Conservation (phyloP, 2,888 invertebrate genomes). For the Morinoia aosen region DNA sequence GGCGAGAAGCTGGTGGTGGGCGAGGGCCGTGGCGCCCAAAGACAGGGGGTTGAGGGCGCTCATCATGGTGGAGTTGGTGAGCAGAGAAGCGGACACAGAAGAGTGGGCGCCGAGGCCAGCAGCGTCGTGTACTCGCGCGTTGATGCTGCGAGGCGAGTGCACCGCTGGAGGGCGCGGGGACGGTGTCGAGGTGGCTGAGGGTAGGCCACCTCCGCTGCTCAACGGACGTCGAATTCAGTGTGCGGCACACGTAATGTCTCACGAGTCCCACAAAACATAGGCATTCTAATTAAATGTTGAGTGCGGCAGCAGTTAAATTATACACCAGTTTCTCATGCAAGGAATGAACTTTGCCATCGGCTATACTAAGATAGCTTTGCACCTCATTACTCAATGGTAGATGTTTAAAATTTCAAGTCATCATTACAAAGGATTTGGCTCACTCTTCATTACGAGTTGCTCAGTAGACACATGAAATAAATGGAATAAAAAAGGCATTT, state of each 20-base stretch:
- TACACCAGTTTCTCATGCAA: too few relatives aligned
- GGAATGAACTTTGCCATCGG: background rate
- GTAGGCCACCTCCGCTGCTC: slow-evolving; percentile 24
- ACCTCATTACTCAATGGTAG: background rate
- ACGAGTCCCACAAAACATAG: background rate
- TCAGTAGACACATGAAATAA: background rate
- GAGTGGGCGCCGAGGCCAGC: slow-evolving; percentile 9
- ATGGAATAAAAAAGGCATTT: background rate
- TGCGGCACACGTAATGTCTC: background rate
- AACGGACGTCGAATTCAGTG: background rate
- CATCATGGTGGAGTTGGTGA: slow-evolving; percentile 28
- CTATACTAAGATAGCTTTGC: background rate
- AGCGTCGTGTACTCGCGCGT: background rate
- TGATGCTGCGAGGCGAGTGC: slow-evolving; percentile 12
- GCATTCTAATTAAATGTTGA: background rate
- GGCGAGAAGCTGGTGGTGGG: slow-evolving; percentile 57
- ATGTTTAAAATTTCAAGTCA: too few relatives aligned
- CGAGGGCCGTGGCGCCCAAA: slow-evolving; percentile 61
- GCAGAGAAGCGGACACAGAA: slow-evolving; percentile 6
- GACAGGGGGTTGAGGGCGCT: slow-evolving; percentile 54
- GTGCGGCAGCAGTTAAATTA: too few relatives aligned
- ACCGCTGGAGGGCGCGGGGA: slow-evolving; percentile 9
- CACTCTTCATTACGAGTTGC: too few relatives aligned
- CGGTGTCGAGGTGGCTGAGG: slow-evolving; percentile 30
- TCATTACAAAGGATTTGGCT: too few relatives aligned